Evolutionary conservation across 2,888 invertebrate species (phyloP).

Genomic region (Hofmannophila pseudospretella): DNA sequence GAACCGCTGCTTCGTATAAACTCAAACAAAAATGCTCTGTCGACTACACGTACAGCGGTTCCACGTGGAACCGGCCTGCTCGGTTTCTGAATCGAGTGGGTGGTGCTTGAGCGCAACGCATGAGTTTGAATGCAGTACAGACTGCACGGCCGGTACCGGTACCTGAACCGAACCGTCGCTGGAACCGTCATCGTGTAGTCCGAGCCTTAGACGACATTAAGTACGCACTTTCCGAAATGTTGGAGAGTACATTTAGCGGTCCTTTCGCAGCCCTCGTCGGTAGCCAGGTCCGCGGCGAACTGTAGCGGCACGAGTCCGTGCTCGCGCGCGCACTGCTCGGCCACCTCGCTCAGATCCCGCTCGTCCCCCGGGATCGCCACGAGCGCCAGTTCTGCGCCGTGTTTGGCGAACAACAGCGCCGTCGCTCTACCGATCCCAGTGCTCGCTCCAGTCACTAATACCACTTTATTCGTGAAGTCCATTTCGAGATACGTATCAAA

Average conservation of each 20-base stretch:
- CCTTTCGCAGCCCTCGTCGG: constrained; percentile 36
- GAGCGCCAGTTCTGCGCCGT: constrained; percentile 30
- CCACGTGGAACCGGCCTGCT: too few relatives aligned
- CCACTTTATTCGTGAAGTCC: constrained; percentile 27
- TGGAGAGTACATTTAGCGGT: constrained; percentile 29
- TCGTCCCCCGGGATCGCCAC: constrained; percentile 36
- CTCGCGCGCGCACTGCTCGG: constrained; percentile 22
- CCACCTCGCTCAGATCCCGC: constrained; percentile 25
- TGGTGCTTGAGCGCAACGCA: too few relatives aligned
- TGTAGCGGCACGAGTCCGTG: constrained; percentile 27
- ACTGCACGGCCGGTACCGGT: too few relatives aligned
- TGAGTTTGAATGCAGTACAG: too few relatives aligned
- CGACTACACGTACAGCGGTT: too few relatives aligned
- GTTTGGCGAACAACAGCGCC: constrained; percentile 31
- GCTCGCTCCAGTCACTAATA: constrained; percentile 41
- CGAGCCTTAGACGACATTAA: too few relatives aligned
- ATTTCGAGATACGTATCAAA: too few relatives aligned
- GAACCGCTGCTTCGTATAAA: too few relatives aligned
- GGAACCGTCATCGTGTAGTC: too few relatives aligned
- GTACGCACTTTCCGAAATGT: constrained; percentile 36
- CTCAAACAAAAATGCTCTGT: too few relatives aligned
- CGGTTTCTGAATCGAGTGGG: too few relatives aligned
- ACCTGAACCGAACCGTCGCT: too few relatives aligned
- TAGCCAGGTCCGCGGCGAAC: constrained; percentile 35
- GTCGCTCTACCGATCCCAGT: constrained; percentile 37